A percentile compares a stretch with the other conserved stretches of the same genome.
phyloP scores from a whole-genome alignment of 2,888 invertebrate genomes.

The Cephus pulcher region DNA sequence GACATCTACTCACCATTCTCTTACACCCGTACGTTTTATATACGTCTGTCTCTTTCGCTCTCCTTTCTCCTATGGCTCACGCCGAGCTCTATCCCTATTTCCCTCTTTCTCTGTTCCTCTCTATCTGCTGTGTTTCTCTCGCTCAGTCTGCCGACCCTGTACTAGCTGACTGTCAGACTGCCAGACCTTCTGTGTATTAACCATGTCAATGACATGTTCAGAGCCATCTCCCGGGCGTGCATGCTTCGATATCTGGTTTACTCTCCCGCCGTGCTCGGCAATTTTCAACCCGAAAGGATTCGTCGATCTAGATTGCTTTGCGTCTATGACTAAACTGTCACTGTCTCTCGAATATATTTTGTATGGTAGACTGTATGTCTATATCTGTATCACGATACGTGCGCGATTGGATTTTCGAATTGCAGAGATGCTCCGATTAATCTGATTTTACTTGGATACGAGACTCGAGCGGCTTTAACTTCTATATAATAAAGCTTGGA shows the following conservation, averaged over 20 bases:
- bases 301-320: conserved; percentile 24
- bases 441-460: neutral
- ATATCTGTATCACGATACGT: neutral
- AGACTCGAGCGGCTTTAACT: neutral
- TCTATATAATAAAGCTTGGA: neutral
- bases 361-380: neutral
- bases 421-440: neutral
- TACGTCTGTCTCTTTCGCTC: conserved; percentile 25
- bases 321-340: conserved; percentile 9
- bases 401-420: neutral
- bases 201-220: conserved; percentile 48
- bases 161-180: neutral
- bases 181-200: neutral
- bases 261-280: conserved; percentile 25
- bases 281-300: conserved; percentile 23
- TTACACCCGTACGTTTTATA: neutral
- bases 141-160: neutral
- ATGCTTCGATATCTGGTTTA: conserved; percentile 28
- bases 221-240: conserved; percentile 29
- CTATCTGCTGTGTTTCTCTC: conserved; percentile 38
- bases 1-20: conserved; percentile 5
- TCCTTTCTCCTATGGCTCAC: conserved; percentile 19
- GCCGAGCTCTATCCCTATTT: conserved; percentile 7
- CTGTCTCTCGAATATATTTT: neutral
- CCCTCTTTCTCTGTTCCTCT: conserved; percentile 16